These are phyloP conservation scores for Dasyornis broadbenti DNA, from an alignment of 2,113 vertebrate genomes.

Conservation along the genomic window DNA sequence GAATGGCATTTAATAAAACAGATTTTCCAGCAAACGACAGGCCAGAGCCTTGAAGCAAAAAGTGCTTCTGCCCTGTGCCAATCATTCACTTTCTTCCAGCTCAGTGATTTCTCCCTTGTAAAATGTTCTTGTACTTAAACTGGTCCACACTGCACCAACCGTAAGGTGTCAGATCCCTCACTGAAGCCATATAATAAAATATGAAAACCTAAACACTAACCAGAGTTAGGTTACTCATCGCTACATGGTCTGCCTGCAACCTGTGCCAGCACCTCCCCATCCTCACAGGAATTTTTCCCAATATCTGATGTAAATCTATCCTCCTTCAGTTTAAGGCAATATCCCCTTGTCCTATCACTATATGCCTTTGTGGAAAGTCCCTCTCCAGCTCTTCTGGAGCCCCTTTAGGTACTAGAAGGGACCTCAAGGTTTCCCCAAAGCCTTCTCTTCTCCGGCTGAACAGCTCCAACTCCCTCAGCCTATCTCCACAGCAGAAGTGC, in stretches of 20 bases:
- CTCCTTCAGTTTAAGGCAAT: not conserved
- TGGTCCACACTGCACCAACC: not conserved
- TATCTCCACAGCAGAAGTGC: not conserved
- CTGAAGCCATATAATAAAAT: not conserved
- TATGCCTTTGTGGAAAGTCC: not conserved
- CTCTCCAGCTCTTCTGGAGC: not conserved
- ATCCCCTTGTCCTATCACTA: not conserved
- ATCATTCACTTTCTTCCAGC: slow-evolving; percentile 49
- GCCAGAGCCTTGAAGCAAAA: slow-evolving; percentile 61
- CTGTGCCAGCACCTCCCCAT: not conserved
- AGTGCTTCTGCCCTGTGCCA: slow-evolving; percentile 52
- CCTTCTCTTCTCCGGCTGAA: not conserved
- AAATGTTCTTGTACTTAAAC: slow-evolving; percentile 18
- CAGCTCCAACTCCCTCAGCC: not conserved
- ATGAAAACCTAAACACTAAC: not conserved
- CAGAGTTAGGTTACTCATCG: not conserved
- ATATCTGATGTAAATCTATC: not conserved
- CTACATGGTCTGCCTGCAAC: not conserved
- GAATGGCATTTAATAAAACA: slow-evolving; percentile 70
- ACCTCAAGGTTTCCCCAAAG: not conserved
- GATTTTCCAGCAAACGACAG: slow-evolving; percentile 46
- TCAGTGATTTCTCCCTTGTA: slow-evolving; percentile 23
- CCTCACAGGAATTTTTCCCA: not conserved
- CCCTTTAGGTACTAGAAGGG: not conserved
- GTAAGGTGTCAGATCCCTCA: not conserved